Evolutionary conservation across 2,888 invertebrate genomes (phyloP), one percentile per base, ranked within the genome.

Genomic region (Ophonus ardosiacus): DNA sequence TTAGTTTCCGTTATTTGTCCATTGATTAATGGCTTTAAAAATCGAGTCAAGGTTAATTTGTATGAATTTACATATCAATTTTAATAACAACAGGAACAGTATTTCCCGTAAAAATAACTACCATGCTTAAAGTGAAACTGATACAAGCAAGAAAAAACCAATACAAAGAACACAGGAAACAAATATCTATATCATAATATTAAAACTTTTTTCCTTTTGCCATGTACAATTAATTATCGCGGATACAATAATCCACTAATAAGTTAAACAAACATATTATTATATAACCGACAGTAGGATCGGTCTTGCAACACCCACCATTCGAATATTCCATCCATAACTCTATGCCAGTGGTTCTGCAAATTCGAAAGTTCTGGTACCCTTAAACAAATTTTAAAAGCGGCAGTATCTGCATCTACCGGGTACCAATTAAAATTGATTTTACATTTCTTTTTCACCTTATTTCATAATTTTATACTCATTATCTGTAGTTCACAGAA

Each of bases 181-280:
- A 31, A 68, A 68, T 38, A 24, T 63, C 24, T 21, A 21, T 4
- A 68, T 68, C 24, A 68, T 6, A 68, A 38, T 40, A 15, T n/a
- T 13, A 13, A 68, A 68, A 68, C 68, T 5, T 68, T 8, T 68
- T 38, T 0, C 7, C 31, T 31, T 68, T 24, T 31, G 68, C 38
- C 31, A 38, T 65, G 21, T 17, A 18, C 10, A 68, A 68, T 68
- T 68, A 68, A 68, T 68, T 68, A 68, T 24, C 38, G n/a, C 68
- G 68, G 68, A 68, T 68, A 38, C n/a, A 68, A 68, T 68, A 65
- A 38, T 38, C 31, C 65, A 65, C 65, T 65, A 65, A 65, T 65
- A 65, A 24, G 21, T 24, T 65, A 68, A 68, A 38, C 68, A 68
- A 68, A 68, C 68, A 68, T 68, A 68, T 68, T 63, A 63, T 63